Percentiles rank a stretch among this genome's conserved stretches.
phyloP scores from a whole-genome alignment of 30 jellyfish, hydroid and myxozoan species.

The Turritopsis rubra region DNA sequence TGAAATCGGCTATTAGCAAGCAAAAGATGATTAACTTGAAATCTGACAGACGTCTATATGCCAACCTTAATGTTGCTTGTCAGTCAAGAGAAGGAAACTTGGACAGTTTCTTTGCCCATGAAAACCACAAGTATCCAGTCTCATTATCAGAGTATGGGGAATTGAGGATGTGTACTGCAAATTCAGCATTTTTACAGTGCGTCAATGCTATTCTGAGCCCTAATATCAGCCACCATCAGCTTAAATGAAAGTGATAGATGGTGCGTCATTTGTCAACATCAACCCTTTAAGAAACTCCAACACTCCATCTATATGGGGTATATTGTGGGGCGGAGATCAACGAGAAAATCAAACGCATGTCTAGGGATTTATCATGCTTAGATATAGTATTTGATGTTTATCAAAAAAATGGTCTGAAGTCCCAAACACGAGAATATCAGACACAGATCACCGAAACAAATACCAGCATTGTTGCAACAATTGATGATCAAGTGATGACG shows the following conservation, averaged over 20 bases:
- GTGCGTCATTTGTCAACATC: neutral
- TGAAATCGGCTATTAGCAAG: neutral
- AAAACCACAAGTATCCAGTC: slow-evolving; percentile 14
- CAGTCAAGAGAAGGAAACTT: slow-evolving; percentile 15
- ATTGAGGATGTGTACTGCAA: slow-evolving; percentile 8
- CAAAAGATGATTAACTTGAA: slow-evolving; percentile 13
- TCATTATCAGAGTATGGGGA: slow-evolving; percentile 18
- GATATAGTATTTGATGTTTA: neutral
- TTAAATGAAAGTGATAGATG: neutral
- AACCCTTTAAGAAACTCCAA: neutral
- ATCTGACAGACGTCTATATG: slow-evolving; percentile 33
- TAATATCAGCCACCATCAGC: too few species aligned
- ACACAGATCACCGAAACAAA: too few species aligned
- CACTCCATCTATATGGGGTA: neutral
- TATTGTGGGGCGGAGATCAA: neutral
- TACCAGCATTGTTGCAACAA: too few species aligned
- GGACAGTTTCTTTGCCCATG: slow-evolving; percentile 18
- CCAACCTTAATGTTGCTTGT: slow-evolving; percentile 28
- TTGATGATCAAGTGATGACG: too few species aligned
- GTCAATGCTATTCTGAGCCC: neutral
- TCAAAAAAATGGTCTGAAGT: neutral
- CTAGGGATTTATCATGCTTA: neutral
- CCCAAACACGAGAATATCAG: neutral
- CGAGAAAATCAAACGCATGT: neutral
- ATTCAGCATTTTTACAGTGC: neutral